Base-by-base conservation (phyloP, 2,797 vertebrate genomes). In the Vultur gryphus region DNA sequence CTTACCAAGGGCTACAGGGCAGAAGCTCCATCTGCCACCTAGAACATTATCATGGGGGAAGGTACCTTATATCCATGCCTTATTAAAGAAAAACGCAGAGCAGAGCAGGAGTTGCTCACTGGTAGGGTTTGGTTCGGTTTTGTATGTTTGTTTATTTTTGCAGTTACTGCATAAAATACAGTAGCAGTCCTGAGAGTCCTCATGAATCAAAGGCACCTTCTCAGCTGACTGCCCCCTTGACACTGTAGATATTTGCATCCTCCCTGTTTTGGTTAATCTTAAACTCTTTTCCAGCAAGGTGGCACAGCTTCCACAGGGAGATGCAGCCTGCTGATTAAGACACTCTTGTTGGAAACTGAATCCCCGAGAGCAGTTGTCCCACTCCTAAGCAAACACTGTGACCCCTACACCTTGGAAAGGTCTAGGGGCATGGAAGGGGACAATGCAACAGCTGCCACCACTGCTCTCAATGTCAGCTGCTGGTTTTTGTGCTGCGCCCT, bases 321-420 rank as follows among this genome's bases (percentile, higher is more conserved):
- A 37, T 58, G 33, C 43, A 85, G 24, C 20, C 48, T 71, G 16
- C 33, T 48, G 71, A 64, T 71, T 43, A 37, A 65, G 35, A 70
- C 2, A 2, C 7, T 51, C 6, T 55, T 67, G 25, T 7, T 73
- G 87, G 35, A 75, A 93, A 54, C 23, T n/a, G 59, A 75, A 43
- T 55, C 25, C 19, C 33, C 0, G 0, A 43, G 25, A 48, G 16
- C 31, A 54, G 11, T 13, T 51, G 26, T 41, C 24, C 7, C 31
- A 20, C 39, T 89, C 48, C 29, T 77, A 77, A 65, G 51, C n/a
- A 90, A 70, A 65, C 20, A 11, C 1, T 21, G 16, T 19, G 29
- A 49, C 21, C 19, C 28, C 28, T 65, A 19, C 28, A 51, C 12
- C 43, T 59, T n/a, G 13, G 12, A 75, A 59, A 43, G 16, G 12